Evolutionary conservation across 2,113 vertebrate genomes (phyloP).

Genomic region (Cyprinus carpio): DNA sequence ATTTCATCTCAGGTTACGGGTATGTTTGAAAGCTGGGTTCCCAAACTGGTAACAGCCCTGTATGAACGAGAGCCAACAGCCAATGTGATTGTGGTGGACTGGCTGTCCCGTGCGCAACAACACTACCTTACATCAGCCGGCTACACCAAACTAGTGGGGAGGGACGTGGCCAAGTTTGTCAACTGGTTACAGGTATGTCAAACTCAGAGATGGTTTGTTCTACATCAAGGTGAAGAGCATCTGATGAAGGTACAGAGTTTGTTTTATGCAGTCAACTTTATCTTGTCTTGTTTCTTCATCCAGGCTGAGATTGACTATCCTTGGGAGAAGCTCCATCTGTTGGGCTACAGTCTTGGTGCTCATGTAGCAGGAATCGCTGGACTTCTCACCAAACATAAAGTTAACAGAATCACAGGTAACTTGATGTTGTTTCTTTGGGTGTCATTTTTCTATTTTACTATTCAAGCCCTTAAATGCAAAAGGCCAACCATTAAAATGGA

Average conservation of each 20-base stretch:
- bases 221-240: neutral
- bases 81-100: conserved; percentile 95
- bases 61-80: conserved; percentile 86
- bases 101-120: conserved; percentile 87
- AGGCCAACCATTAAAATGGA: neutral
- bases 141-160: conserved; percentile 90
- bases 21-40: conserved; percentile 98
- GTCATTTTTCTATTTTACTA: neutral
- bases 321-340: conserved; percentile 86
- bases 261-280: neutral
- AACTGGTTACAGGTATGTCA: conserved; percentile 88
- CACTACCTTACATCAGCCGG: conserved; percentile 91
- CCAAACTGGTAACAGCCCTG: conserved; percentile 90
- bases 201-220: neutral
- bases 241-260: neutral
- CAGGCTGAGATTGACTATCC: conserved; percentile 86
- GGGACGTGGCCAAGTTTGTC: conserved; percentile 89
- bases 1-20: conserved; percentile 85
- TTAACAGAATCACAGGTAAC: conserved; percentile 96
- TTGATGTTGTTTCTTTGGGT: neutral
- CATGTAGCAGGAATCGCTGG: conserved; percentile 95
- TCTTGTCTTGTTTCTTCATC: neutral
- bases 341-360: conserved; percentile 96
- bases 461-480: neutral
- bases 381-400: conserved; percentile 84